Percentiles rank a stretch among this genome's conserved stretches.
Evolutionary conservation across 2,113 vertebrate species (phyloP).

Genomic region (Pagrus major): DNA sequence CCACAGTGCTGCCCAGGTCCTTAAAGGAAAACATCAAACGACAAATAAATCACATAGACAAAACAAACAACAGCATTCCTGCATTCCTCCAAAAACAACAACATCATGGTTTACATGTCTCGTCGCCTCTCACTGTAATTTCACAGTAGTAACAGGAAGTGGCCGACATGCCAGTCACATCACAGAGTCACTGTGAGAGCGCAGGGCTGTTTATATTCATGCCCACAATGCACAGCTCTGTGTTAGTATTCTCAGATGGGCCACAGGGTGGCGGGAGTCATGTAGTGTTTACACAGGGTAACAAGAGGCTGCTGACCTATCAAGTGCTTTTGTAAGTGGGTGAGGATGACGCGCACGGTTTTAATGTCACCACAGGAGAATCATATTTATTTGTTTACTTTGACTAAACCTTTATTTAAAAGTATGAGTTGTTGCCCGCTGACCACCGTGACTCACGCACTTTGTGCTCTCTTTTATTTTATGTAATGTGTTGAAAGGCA

Average conservation of each 20-base stretch:
- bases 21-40: not conserved
- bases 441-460: conserved; percentile 2
- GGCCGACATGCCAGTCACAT: not conserved
- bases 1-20: not conserved
- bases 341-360: not conserved
- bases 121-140: not conserved
- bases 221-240: not conserved
- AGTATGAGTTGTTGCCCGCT: not conserved
- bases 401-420: conserved; percentile 20
- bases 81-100: not conserved
- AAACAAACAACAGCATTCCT: not conserved
- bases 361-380: not conserved
- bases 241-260: not conserved
- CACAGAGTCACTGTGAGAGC: not conserved
- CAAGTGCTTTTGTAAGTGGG: not conserved
- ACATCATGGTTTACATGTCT: not conserved
- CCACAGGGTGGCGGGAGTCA: conserved; percentile 57
- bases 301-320: conserved; percentile 1
- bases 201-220: not conserved
- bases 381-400: conserved; percentile 25
- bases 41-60: not conserved
- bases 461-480: not conserved
- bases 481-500: not conserved
- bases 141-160: conserved; percentile 5
- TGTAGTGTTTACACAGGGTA: not conserved